Percentiles rank a stretch among this genome's conserved stretches.
Conservation (phyloP, 2,888 invertebrate genomes). For the Heteromurus nitidus region DNA sequence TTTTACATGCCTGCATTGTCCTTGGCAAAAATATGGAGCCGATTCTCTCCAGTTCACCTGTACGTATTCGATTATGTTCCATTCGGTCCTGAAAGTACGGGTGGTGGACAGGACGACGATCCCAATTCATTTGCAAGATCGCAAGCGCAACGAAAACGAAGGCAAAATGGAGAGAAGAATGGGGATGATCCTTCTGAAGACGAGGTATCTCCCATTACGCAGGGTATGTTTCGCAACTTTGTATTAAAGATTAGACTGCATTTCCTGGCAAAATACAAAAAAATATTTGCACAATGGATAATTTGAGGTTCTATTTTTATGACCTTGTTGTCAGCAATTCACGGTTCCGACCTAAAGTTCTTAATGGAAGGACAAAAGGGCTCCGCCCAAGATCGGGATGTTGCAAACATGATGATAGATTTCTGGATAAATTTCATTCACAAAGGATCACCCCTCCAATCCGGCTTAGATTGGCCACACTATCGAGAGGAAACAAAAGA, state of each 20-base stretch:
- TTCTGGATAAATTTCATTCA: slow-evolving; percentile 70
- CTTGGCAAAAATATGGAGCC: slow-evolving; percentile 67
- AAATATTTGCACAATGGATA: not conserved
- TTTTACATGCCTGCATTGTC: slow-evolving; percentile 67
- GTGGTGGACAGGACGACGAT: not conserved
- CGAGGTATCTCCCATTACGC: not conserved
- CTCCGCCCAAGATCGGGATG: slow-evolving; percentile 59
- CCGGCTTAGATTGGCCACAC: slow-evolving; percentile 69
- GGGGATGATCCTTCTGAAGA: not conserved
- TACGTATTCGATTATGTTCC: slow-evolving; percentile 70
- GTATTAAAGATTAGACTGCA: not conserved
- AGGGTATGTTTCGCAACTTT: not conserved
- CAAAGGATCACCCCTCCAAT: slow-evolving; percentile 69
- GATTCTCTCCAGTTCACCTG: slow-evolving; percentile 68
- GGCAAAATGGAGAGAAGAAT: slow-evolving; percentile 1
- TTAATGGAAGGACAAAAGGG: slow-evolving; percentile 64
- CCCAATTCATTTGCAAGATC: not conserved
- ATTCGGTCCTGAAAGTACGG: not conserved
- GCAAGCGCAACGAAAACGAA: not conserved
- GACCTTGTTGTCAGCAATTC: slow-evolving; percentile 57
- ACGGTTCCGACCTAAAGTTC: slow-evolving; percentile 66
- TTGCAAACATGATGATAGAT: slow-evolving; percentile 56
- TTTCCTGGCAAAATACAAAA: not conserved
- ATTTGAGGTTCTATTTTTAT: not conserved
- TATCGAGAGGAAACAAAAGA: slow-evolving; percentile 59